Evolutionary conservation across 2,113 vertebrate genomes (phyloP), one percentile per base, ranked within the genome.

Genomic region (Oreochromis niloticus): DNA sequence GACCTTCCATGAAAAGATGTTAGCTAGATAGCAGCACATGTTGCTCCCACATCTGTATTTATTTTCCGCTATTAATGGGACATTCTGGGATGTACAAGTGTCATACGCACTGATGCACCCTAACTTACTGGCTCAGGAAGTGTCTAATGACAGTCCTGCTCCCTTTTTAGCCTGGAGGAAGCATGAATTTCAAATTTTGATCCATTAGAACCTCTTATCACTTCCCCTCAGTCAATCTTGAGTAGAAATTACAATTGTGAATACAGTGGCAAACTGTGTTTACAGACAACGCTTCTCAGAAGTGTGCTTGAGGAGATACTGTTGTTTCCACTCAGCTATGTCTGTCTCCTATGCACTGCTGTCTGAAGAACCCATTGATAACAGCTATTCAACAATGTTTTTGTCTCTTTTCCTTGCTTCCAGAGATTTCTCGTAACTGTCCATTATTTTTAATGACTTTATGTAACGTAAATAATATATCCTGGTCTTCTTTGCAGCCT

Each of bases 271-370:
- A 34, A 61, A 32, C 3, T 63, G 16, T 63, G 30, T 19, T 19
- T 3, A 34, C 8, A 61, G 59, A 63, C 17, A 36, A 10, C n/a
- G 3, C 10, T 39, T 17, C 11, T 66, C 61, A 66, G 61, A 1
- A 66, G 32, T 36, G 61, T 17, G 32, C 0, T 11, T 36, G 6
- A 39, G 1, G 32, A 10, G 9, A 11, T 66, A 19, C 10, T n/a
- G 34, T n/a, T 11, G 61, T 66, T 66, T 0, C 10, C 32, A 46
- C 5, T 27, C 22, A 73, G 8, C 41, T 43, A 0, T 71, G 39
- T 71, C 5, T 17, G 68, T 17, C 13, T 73, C 39, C 13, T 24
- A 16, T 27, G 22, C 68, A 6, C 7, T 16, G 66, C 22, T 73
- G 39, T 13, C 8, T 73, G 14, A 73, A 16, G 68, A 24, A 41